Percentiles rank a stretch among this genome's conserved stretches.
Evolutionary conservation across 2,797 vertebrate species (phyloP).

Genomic region (Lagodon rhomboides): DNA sequence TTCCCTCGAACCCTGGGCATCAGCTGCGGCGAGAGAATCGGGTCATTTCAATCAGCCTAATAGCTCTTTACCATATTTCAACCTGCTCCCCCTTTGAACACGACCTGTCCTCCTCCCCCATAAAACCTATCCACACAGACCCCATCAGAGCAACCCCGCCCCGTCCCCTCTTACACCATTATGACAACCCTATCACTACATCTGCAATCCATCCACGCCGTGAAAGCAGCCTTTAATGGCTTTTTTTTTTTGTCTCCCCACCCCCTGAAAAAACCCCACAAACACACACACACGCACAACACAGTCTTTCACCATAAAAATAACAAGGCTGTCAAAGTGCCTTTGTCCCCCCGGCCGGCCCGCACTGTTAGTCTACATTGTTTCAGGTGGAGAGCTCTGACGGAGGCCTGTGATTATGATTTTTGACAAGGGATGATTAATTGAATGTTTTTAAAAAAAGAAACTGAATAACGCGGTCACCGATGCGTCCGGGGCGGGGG

Average conservation of each 20-base stretch:
- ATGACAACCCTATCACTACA: slow-evolving; percentile 69
- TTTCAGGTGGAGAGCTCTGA: slow-evolving; percentile 64
- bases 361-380: slow-evolving; percentile 56
- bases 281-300: slow-evolving; percentile 44
- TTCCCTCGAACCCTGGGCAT: slow-evolving; percentile 59
- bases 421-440: slow-evolving; percentile 69
- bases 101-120: slow-evolving; percentile 74
- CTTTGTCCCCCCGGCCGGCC: slow-evolving; percentile 37
- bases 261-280: slow-evolving; percentile 41
- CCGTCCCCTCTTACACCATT: slow-evolving; percentile 48
- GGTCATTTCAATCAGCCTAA: slow-evolving; percentile 84
- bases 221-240: slow-evolving; percentile 66
- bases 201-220: slow-evolving; percentile 69
- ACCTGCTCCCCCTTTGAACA: slow-evolving; percentile 64
- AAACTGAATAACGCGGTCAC: slow-evolving; percentile 27
- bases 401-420: slow-evolving; percentile 57
- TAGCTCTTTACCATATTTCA: slow-evolving; percentile 78
- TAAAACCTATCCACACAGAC: slow-evolving; percentile 57
- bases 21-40: slow-evolving; percentile 74
- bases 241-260: slow-evolving; percentile 28
- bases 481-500: slow-evolving; percentile 12
- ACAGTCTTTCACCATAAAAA: slow-evolving; percentile 58
- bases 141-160: slow-evolving; percentile 48
- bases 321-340: slow-evolving; percentile 61
- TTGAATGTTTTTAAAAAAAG: slow-evolving; percentile 52